Conservation (phyloP, 2,113 vertebrate species). For the Sorex araneus region DNA sequence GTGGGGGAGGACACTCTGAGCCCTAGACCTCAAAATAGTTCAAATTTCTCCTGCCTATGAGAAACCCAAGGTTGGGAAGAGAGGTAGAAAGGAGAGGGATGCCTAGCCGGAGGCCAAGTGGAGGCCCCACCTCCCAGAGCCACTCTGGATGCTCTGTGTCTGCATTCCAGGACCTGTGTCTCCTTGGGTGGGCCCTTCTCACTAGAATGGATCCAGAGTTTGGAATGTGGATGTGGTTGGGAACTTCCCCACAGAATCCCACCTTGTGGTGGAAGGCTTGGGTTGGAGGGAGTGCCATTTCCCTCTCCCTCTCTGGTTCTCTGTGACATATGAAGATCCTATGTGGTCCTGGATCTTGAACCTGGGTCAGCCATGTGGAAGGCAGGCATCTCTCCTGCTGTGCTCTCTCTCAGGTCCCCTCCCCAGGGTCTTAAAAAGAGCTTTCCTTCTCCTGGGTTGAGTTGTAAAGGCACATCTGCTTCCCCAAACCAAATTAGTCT, state of each 20-base stretch:
- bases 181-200: background rate
- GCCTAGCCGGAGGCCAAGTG: rapidly evolving
- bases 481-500: background rate
- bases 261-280: too few species aligned
- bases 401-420: background rate
- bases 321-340: background rate
- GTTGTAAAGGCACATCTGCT: background rate
- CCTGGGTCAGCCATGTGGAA: background rate
- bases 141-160: background rate
- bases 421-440: background rate
- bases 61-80: background rate
- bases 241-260: background rate
- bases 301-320: background rate
- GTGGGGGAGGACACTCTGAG: background rate
- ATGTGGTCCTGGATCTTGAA: too few species aligned
- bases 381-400: too few species aligned
- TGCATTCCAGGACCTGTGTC: background rate
- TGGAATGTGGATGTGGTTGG: background rate
- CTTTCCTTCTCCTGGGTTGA: background rate
- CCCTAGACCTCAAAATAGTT: conserved; percentile 50
- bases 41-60: conserved; percentile 19
- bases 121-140: background rate
- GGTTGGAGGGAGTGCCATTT: background rate
- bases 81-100: background rate
- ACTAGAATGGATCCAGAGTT: background rate